Evolutionary conservation across 2,113 vertebrate species (phyloP), one percentile per base, ranked within the genome.

Genomic region (Monopterus albus): DNA sequence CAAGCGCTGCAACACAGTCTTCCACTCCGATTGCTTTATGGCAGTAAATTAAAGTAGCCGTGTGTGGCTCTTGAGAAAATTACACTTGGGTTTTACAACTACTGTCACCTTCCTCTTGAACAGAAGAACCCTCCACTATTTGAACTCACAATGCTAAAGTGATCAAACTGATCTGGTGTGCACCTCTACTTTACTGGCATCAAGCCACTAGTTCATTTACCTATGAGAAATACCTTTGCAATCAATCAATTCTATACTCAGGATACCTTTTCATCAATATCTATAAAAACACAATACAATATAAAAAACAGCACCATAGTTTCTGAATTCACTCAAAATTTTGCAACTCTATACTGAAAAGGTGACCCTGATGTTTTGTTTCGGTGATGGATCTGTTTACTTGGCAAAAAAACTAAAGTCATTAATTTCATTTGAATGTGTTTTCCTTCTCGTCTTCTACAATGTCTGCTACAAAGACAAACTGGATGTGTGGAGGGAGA

Each of bases 11-110:
- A 52, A 47, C 60, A 38, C 71, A 79, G 63, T 75, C 72, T 74
- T 65, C 78, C 65, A 47, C 73, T 69, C 25, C 23, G 45, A 76
- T 57, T 75, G 78, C 69, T 85, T 78, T 72, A 81, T 62, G 59
- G 83, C 50, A 61, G 78, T 71, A 73, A 82, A 87, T 86, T 75
- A 71, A 83, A 87, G 74, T 66, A 57, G 74, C 42, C 38, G 66
- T 71, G 29, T 45, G 59, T 18, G 49, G 52, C 70, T 81, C 79
- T 86, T 73, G 66, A 78, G 77, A 65, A 85, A 80, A 88, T 83
- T 72, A 72, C 78, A 72, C 66, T 67, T 65, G 72, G 63, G 81
- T 81, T 82, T 84, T 86, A 75, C 55, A 2, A 70, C 59, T 52
- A 38, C 75, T 42, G 58, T 69, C 61, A 51, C 42, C 40, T 76